Percentiles rank a stretch among this genome's conserved stretches.
phyloP scores from a whole-genome alignment of 2,888 invertebrate species.

The Xanthia icteritia region DNA sequence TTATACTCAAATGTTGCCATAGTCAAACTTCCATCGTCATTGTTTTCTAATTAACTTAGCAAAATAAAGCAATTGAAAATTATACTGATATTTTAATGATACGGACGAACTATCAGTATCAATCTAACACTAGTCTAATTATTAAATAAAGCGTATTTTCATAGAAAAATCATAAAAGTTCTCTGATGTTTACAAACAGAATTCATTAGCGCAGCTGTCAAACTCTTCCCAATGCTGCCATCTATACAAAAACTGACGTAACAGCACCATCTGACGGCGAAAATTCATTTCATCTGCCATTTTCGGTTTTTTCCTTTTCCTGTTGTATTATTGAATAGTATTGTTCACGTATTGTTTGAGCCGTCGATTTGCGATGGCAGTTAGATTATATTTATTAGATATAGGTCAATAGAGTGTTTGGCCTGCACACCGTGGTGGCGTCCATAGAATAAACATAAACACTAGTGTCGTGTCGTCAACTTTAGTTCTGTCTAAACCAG shows the following conservation, averaged over 20 bases:
- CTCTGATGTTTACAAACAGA: slow-evolving; percentile 40
- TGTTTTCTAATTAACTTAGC: slow-evolving; percentile 17
- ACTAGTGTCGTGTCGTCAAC: slow-evolving; percentile 66
- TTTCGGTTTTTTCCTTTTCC: slow-evolving; percentile 73
- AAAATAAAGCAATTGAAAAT: slow-evolving; percentile 5
- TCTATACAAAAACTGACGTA: slow-evolving; percentile 68
- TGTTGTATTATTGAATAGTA: slow-evolving; percentile 65
- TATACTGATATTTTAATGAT: background rate
- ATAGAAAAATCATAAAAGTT: background rate
- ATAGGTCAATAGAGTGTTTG: slow-evolving; percentile 79
- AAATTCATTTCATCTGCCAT: slow-evolving; percentile 60
- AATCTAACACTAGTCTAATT: background rate
- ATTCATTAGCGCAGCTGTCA: slow-evolving; percentile 54
- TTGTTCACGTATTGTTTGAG: too few species aligned
- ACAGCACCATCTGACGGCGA: slow-evolving; percentile 74
- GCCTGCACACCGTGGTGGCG: slow-evolving; percentile 77
- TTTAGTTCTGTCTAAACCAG: slow-evolving; percentile 81
- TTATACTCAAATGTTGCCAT: slow-evolving; percentile 72
- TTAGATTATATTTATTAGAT: slow-evolving; percentile 65
- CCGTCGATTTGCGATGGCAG: slow-evolving; percentile 79
- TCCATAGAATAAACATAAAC: too few species aligned
- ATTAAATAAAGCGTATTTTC: slow-evolving; percentile 1
- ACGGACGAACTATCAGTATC: too few species aligned
- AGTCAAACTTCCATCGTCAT: slow-evolving; percentile 1
- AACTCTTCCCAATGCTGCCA: slow-evolving; percentile 67